Evolutionary conservation across 2,113 vertebrate genomes (phyloP), one percentile per base, ranked within the genome.

Genomic region (Salvelinus alpinus): DNA sequence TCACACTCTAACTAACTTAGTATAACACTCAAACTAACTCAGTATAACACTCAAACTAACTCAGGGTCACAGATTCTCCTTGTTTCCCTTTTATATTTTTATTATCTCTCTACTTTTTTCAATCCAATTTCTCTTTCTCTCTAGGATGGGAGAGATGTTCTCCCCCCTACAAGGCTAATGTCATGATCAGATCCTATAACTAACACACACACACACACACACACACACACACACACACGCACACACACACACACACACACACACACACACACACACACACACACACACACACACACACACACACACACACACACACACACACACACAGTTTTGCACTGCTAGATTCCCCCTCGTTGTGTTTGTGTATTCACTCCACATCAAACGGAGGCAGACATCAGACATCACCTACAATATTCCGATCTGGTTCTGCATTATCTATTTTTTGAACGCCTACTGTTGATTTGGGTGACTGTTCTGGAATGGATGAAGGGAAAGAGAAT

Each of bases 361-460:
- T 89, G 80, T 84, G 83, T 64, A 85, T 84, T 86, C 90, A 81
- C 84, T 88, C 78, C 82, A 90, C 89, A 90, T 92, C 88, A 89
- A 89, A 90, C 74, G 75, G 60, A 12, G 27, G 83, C 84, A 82
- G 71, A 62, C 80, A 74, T 85, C 84, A 85, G 78, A 73, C 86
- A 81, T 86, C 82, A 82, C 82, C 76, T 73, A 80, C 82, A 84
- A 81, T 82, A 84, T 87, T 85, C 80, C 83, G 81, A 89, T 87
- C 81, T 81, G 51, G 60, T 74, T 77, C 77, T 18, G 73, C 85
- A 70, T 84, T 87, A 85, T 80, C 85, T 78, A 67, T 47, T 20
- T 47, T 5, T 81, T n/a, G 76, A 83, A 68, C 72, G 74, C 85
- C 86, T 75, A 80, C 80, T 79, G 65, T 48, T 86, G 82, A 85